Evolutionary conservation across 2,888 invertebrate genomes (phyloP).

Genomic region (Ganaspis brasiliensis): DNA sequence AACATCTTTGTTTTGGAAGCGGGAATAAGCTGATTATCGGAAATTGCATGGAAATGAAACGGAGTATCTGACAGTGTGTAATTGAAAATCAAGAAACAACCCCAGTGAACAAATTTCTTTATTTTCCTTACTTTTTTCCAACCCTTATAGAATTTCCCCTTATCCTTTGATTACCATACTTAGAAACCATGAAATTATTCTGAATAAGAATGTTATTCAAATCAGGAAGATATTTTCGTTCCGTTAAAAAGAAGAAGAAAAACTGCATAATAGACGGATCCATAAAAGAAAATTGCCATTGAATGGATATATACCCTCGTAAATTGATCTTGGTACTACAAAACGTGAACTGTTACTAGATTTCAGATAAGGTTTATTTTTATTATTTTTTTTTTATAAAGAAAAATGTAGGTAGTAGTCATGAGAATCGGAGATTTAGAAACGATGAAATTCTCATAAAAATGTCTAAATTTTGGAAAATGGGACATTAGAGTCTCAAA

Average conservation of each 20-base stretch:
- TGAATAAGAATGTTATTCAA: not conserved
- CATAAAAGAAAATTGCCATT: constrained; percentile 19
- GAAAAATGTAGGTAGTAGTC: too few relatives aligned
- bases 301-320: not conserved
- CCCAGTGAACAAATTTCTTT: too few relatives aligned
- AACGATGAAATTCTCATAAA: constrained; percentile 6
- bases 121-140: too few relatives aligned
- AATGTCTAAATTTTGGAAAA: not conserved
- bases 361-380: not conserved
- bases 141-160: not conserved
- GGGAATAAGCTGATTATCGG: not conserved
- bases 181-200: not conserved
- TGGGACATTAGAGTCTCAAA: not conserved
- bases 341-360: not conserved
- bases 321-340: not conserved
- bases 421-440: too few relatives aligned
- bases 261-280: not conserved
- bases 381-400: not conserved
- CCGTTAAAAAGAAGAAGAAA: not conserved
- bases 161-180: not conserved
- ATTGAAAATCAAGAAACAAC: not conserved
- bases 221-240: not conserved
- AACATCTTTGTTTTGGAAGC: not conserved
- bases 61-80: constrained; percentile 4
- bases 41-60: not conserved